phyloP scores from a whole-genome alignment of 2,888 invertebrate species.

The Polydrusus pterygomalis region DNA sequence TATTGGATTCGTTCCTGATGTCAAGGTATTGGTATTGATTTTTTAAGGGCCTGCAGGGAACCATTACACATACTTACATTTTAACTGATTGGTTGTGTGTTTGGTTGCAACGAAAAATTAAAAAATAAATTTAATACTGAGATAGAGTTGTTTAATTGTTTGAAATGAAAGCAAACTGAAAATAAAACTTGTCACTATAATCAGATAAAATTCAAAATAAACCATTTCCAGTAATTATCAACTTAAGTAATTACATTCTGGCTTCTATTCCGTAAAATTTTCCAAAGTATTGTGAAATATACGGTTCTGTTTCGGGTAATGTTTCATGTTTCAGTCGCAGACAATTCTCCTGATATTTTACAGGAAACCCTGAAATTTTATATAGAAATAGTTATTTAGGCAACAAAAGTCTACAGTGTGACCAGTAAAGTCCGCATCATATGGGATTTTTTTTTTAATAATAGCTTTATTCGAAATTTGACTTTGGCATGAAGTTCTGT shows the following conservation, averaged over 20 bases:
- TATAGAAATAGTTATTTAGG: neutral
- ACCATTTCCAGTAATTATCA: constrained; percentile 20
- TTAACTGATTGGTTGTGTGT: no score
- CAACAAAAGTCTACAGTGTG: no score
- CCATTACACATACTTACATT: no score
- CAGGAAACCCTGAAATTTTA: constrained; percentile 12
- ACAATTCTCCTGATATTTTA: constrained; percentile 26
- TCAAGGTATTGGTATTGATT: neutral
- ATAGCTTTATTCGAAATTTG: no score
- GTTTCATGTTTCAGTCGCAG: constrained; percentile 23
- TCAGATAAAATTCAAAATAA: constrained; percentile 7
- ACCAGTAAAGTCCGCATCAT: no score
- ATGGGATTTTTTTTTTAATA: no score
- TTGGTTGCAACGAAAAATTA: no score
- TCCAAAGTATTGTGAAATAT: constrained; percentile 38
- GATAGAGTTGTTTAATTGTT: no score
- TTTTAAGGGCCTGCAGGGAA: neutral
- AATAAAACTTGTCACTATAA: neutral
- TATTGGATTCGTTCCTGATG: constrained; percentile 9
- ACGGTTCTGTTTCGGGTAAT: constrained; percentile 22
- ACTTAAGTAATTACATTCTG: constrained; percentile 45
- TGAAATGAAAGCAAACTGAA: no score
- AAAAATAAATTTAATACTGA: no score
- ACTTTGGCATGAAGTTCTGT: no score
- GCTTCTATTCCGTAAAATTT: constrained; percentile 38